Conservation (phyloP, 2,888 invertebrate species). For the Phanerotoma sp. region DNA sequence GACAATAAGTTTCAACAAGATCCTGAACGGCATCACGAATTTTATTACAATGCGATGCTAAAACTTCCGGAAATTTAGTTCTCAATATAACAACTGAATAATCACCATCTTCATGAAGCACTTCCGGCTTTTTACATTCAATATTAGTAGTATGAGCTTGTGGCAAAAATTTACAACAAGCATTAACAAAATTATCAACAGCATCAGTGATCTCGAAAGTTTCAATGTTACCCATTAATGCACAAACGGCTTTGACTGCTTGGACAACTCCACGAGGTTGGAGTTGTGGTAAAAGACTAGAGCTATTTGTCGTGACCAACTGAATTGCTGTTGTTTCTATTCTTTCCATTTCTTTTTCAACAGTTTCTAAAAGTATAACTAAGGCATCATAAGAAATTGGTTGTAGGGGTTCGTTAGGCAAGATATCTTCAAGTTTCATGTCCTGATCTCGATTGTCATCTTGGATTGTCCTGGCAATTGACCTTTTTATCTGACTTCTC, state of each 20-base stretch:
- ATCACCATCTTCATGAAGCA: constrained; percentile 68
- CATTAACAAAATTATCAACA: constrained; percentile 66
- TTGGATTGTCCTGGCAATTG: constrained; percentile 75
- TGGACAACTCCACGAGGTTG: constrained; percentile 79
- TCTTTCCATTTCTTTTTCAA: constrained; percentile 79
- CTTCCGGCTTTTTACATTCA: constrained; percentile 63
- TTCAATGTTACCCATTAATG: constrained; percentile 84
- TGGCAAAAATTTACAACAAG: constrained; percentile 61
- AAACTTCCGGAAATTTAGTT: constrained; percentile 61
- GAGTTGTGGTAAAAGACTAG: constrained; percentile 55
- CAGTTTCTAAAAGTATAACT: constrained; percentile 81
- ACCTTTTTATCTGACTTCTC: constrained; percentile 66
- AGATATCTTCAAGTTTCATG: constrained; percentile 74
- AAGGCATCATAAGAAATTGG: constrained; percentile 80
- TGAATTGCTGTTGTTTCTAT: constrained; percentile 67
- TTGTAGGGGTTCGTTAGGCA: constrained; percentile 74
- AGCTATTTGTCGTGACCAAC: constrained; percentile 49
- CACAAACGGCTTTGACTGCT: constrained; percentile 90
- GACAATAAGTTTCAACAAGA: constrained; percentile 82
- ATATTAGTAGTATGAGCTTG: constrained; percentile 53
- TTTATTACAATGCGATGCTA: constrained; percentile 69
- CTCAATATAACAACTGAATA: constrained; percentile 70
- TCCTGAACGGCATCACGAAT: constrained; percentile 79
- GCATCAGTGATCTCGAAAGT: constrained; percentile 83
- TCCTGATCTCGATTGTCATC: constrained; percentile 80